phyloP scores from a whole-genome alignment of 2,797 vertebrate genomes.

The Acanthornis magna region DNA sequence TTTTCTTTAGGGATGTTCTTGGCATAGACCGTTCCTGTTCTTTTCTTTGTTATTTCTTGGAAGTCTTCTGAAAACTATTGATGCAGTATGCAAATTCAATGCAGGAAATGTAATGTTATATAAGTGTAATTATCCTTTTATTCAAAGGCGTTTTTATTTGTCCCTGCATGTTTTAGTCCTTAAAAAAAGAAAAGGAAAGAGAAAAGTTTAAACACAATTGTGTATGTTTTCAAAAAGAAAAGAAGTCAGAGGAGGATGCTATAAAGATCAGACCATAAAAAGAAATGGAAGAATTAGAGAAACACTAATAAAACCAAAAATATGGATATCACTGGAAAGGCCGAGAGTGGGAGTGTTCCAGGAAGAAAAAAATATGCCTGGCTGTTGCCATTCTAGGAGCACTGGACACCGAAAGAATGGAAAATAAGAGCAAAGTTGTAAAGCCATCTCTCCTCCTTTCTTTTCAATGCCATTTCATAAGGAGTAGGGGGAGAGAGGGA shows the following conservation, averaged over 20 bases:
- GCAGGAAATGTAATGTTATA: constrained; percentile 30
- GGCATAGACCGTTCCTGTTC: constrained; percentile 31
- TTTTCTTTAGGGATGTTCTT: constrained; percentile 70
- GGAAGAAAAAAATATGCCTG: not conserved
- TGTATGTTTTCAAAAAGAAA: not conserved
- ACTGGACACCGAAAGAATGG: not conserved
- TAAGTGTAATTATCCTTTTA: constrained; percentile 42
- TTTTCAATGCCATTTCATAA: constrained; percentile 28
- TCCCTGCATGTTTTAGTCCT: not conserved
- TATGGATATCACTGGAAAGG: not conserved
- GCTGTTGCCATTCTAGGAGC: not conserved
- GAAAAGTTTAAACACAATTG: not conserved
- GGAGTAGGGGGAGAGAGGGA: not conserved
- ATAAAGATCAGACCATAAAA: not conserved
- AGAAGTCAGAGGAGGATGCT: not conserved
- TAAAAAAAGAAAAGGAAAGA: not conserved
- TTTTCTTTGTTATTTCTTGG: constrained; percentile 64
- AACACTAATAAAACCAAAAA: not conserved
- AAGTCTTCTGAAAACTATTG: constrained; percentile 65
- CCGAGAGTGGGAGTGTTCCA: not conserved
- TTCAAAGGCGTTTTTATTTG: constrained; percentile 23
- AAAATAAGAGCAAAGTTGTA: not conserved
- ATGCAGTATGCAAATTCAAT: constrained; percentile 56
- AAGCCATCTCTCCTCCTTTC: not conserved
- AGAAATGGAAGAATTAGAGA: not conserved